Percentiles rank a stretch among this genome's conserved stretches.
phyloP scores from a whole-genome alignment of 2,113 vertebrate species.

The Proteles cristata region DNA sequence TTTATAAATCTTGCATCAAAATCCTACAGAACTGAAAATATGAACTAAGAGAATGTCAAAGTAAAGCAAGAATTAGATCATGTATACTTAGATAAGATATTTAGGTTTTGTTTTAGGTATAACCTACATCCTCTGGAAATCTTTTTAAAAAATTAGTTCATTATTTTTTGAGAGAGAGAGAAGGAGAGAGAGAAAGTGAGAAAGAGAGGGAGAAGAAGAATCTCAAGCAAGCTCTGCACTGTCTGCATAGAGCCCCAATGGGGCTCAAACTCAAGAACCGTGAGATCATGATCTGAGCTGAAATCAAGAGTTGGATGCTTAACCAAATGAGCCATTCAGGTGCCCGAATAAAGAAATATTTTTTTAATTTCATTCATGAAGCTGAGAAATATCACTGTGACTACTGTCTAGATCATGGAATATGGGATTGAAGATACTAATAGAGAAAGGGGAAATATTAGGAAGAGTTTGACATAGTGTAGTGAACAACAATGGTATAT shows the following conservation, averaged over 20 bases:
- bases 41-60: not conserved
- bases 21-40: not conserved
- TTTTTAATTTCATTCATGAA: not conserved
- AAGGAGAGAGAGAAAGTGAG: too few relatives aligned
- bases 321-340: too few relatives aligned
- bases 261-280: too few relatives aligned
- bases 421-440: not conserved
- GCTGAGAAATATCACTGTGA: not conserved
- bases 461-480: not conserved
- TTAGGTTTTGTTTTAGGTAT: not conserved
- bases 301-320: too few relatives aligned
- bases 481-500: not conserved
- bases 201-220: too few relatives aligned
- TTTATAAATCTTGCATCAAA: not conserved
- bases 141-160: not conserved
- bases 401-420: not conserved
- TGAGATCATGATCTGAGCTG: too few relatives aligned
- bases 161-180: too few relatives aligned
- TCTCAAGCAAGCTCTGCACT: too few relatives aligned
- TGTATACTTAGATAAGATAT: not conserved
- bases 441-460: not conserved
- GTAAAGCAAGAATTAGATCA: not conserved
- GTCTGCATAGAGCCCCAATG: too few relatives aligned
- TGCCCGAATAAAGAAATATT: not conserved
- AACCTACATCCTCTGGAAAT: not conserved